phyloP scores from a whole-genome alignment of 2,113 vertebrate species.

The Phyllostomus discolor region DNA sequence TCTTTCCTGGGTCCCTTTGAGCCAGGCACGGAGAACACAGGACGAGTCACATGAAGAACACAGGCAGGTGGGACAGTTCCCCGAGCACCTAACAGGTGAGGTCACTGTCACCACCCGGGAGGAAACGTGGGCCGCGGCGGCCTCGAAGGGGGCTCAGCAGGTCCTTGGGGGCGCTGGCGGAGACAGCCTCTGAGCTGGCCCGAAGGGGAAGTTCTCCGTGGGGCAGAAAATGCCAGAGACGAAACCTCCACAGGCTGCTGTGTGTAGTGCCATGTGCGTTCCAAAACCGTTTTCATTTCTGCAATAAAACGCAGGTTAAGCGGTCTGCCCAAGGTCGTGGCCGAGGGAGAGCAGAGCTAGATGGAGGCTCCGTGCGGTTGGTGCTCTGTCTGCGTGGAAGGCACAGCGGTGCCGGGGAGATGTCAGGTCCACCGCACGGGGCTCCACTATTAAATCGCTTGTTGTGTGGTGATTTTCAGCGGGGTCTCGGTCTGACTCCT shows the following conservation, averaged over 20 bases:
- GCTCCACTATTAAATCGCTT: not conserved
- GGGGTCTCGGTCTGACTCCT: not conserved
- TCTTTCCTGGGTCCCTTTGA: not conserved
- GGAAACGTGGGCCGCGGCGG: too few species aligned
- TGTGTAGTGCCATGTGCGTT: not conserved
- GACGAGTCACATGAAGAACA: not conserved
- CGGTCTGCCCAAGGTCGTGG: not conserved
- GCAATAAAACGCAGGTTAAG: not conserved
- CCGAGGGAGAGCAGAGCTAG: not conserved
- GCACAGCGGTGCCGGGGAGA: not conserved
- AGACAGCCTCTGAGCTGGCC: not conserved
- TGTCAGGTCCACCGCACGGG: rapidly evolving
- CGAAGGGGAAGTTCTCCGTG: not conserved
- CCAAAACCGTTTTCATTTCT: not conserved
- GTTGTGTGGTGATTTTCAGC: too few species aligned
- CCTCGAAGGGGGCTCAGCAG: not conserved
- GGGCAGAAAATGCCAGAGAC: not conserved
- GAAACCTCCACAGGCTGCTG: not conserved
- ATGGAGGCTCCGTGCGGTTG: not conserved
- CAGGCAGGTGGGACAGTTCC: not conserved
- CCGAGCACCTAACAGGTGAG: rapidly evolving
- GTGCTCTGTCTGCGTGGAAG: not conserved
- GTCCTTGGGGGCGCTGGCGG: not conserved
- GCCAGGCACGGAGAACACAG: not conserved
- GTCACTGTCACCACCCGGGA: rapidly evolving